Evolutionary conservation across 2,888 invertebrate genomes (phyloP).

Genomic region (Coelinius sp.): DNA sequence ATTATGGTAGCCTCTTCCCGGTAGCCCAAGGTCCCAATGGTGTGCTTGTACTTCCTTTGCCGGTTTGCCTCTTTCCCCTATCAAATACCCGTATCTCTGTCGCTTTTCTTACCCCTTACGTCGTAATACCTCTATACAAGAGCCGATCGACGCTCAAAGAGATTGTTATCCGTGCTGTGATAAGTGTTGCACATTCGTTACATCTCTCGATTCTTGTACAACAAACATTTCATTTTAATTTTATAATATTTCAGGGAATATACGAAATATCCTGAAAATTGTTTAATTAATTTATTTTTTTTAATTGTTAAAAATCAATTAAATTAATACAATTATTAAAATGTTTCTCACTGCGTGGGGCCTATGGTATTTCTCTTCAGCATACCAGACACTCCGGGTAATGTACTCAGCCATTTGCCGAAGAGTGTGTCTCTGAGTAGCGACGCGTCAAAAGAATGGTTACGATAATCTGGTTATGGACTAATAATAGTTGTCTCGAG

Average conservation of each 20-base stretch:
- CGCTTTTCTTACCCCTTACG: conserved; percentile 28
- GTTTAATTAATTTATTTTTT: too few relatives aligned
- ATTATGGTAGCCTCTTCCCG: conserved; percentile 24
- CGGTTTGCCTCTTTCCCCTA: conserved; percentile 16
- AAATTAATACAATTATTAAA: too few relatives aligned
- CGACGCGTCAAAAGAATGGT: conserved; percentile 22
- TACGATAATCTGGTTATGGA: conserved; percentile 34
- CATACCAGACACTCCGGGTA: neutral
- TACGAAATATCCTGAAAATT: too few relatives aligned
- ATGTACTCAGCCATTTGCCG: conserved; percentile 11
- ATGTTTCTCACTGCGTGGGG: conserved; percentile 21
- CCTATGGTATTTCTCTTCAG: neutral
- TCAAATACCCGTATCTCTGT: conserved; percentile 35
- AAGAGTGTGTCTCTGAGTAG: conserved; percentile 11
- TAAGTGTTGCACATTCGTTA: conserved; percentile 38
- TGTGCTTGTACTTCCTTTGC: conserved; percentile 4
- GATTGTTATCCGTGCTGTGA: conserved; percentile 37
- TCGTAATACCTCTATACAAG: conserved; percentile 24
- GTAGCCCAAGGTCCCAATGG: conserved; percentile 27
- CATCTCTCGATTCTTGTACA: conserved; percentile 25
- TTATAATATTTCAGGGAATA: conserved; percentile 2
- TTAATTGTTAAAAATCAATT: too few relatives aligned
- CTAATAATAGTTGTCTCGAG: conserved; percentile 32
- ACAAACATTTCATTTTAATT: conserved; percentile 19
- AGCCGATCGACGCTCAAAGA: conserved; percentile 27